Evolutionary conservation across 2,888 invertebrate genomes (phyloP).

Genomic region (Monochamus alternatus): DNA sequence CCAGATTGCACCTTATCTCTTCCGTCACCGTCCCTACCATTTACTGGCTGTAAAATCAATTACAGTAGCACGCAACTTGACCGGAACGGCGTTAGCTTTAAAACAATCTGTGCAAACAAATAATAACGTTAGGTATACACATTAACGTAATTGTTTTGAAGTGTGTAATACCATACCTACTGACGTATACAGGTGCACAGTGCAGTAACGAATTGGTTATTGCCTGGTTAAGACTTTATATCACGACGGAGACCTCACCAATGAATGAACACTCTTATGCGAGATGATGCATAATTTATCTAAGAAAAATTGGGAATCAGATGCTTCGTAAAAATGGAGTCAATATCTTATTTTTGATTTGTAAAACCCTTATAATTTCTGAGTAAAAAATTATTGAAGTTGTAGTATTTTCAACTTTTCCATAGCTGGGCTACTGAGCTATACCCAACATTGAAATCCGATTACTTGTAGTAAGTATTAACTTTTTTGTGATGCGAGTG

Average conservation of each 20-base stretch:
- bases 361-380: too few species aligned
- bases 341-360: too few species aligned
- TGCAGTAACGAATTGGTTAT: background rate
- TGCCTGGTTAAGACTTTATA: background rate
- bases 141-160: slow-evolving; percentile 15
- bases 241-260: background rate
- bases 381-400: too few species aligned
- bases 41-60: slow-evolving; percentile 28
- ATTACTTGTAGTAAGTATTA: too few species aligned
- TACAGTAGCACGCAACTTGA: slow-evolving; percentile 31
- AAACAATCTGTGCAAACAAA: slow-evolving; percentile 18
- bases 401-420: too few species aligned
- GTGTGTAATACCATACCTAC: slow-evolving; percentile 2
- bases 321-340: too few species aligned
- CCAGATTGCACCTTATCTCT: slow-evolving; percentile 28
- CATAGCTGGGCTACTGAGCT: too few species aligned
- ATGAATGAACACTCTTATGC: too few species aligned
- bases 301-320: too few species aligned
- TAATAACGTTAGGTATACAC: slow-evolving; percentile 20
- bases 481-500: too few species aligned
- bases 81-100: slow-evolving; percentile 20
- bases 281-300: too few species aligned
- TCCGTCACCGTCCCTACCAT: slow-evolving; percentile 16
- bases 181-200: background rate
- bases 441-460: too few species aligned